Conservation (phyloP, 2,113 vertebrate genomes). For the Tachysurus vachellii region DNA sequence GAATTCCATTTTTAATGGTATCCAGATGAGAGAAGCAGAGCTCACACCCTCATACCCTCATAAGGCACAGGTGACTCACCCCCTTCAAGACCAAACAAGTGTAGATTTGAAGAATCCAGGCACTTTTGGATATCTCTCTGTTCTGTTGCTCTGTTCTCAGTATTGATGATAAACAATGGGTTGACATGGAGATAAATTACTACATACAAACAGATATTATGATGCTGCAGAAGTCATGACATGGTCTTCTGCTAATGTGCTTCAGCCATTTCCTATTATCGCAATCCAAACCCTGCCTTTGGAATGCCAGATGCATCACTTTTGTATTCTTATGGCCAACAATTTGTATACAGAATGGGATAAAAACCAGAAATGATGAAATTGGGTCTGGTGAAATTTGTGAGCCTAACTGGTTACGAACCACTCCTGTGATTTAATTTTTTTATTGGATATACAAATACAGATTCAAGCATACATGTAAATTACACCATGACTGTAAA, state of each 20-base stretch:
- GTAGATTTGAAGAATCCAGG: conserved; percentile 4
- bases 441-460: conserved; percentile 54
- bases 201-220: neutral
- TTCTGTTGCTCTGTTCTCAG: conserved; percentile 11
- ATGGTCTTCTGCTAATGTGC: neutral
- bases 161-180: neutral
- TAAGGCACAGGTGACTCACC: conserved; percentile 34
- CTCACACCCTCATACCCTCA: conserved; percentile 34
- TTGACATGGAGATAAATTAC: conserved; percentile 14
- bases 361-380: neutral
- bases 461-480: conserved; percentile 35
- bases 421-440: neutral
- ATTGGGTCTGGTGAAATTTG: neutral
- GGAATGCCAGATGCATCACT: neutral
- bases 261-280: neutral
- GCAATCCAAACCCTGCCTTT: neutral
- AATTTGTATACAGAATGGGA: neutral
- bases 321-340: neutral
- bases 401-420: neutral
- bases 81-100: conserved; percentile 40
- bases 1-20: conserved; percentile 59
- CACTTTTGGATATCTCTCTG: neutral
- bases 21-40: conserved; percentile 50
- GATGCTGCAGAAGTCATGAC: neutral
- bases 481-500: conserved; percentile 27